Percentiles rank a stretch among this genome's conserved stretches.
Conservation (phyloP, 2,888 invertebrate species). For the Drosophila monieri region DNA sequence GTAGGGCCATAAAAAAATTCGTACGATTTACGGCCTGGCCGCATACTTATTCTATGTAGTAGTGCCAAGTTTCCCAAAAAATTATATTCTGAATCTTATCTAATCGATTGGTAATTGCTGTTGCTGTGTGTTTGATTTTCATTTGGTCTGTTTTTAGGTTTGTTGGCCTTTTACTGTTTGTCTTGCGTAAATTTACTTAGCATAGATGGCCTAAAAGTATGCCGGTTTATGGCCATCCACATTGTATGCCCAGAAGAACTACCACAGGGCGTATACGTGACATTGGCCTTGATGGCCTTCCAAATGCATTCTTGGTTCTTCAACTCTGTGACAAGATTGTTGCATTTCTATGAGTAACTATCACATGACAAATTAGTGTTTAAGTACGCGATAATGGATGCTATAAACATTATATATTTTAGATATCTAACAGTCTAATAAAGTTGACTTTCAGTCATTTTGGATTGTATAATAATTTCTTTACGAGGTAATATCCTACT, state of each 20-base stretch:
- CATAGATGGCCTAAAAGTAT: conserved; percentile 70
- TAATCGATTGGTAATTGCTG: conserved; percentile 45
- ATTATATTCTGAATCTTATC: conserved; percentile 58
- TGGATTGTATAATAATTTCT: not conserved
- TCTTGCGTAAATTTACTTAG: conserved; percentile 54
- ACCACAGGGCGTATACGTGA: conserved; percentile 29
- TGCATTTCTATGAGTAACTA: not conserved
- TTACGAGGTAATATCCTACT: not conserved
- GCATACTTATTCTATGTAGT: conserved; percentile 12
- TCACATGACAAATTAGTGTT: not conserved
- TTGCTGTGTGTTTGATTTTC: conserved; percentile 44
- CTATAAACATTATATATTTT: not conserved
- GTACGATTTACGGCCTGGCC: conserved; percentile 18
- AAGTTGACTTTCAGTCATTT: not conserved
- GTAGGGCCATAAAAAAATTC: conserved; percentile 11
- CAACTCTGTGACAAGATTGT: conserved; percentile 1
- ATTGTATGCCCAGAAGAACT: conserved; percentile 25
- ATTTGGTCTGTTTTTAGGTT: conserved; percentile 8
- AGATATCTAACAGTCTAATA: no score
- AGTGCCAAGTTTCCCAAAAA: conserved; percentile 16
- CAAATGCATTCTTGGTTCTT: not conserved
- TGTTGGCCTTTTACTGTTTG: conserved; percentile 39
- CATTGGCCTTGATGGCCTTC: conserved; percentile 34
- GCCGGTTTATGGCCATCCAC: conserved; percentile 8
- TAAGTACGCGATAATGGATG: not conserved